These are phyloP conservation scores for Ecdyonurus torrentis DNA, from an alignment of 2,888 invertebrate genomes.

Conservation along the genomic window DNA sequence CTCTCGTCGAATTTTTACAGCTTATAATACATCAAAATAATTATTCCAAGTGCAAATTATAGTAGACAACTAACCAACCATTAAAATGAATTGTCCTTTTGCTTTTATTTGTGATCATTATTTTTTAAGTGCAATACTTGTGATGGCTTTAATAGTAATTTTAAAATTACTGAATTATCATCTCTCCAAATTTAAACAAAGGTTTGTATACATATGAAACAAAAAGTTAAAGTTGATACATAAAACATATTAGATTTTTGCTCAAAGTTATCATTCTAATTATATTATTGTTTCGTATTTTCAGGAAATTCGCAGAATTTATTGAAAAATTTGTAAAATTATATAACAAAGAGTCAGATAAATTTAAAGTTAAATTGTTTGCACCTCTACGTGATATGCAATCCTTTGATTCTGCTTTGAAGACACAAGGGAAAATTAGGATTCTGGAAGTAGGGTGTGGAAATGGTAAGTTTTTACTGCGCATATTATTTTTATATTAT, in stretches of 20 bases:
- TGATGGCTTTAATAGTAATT: no score
- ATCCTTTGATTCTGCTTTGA: constrained; percentile 3
- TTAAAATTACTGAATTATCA: no score
- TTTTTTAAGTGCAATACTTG: no score
- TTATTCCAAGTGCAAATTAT: no score
- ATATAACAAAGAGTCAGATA: background rate
- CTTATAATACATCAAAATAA: no score
- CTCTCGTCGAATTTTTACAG: no score
- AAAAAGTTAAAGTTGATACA: background rate
- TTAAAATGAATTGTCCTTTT: no score
- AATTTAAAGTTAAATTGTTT: constrained; percentile 1
- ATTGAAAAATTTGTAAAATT: background rate
- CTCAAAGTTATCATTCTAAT: background rate
- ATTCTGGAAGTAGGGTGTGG: constrained; percentile 7
- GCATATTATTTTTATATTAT: no score
- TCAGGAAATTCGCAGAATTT: constrained; percentile 3
- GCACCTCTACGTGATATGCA: background rate
- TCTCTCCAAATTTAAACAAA: background rate
- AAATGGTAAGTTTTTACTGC: constrained; percentile 3
- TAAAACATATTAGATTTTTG: background rate
- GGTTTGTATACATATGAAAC: background rate
- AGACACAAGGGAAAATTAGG: constrained; percentile 2
- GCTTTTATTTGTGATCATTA: no score
- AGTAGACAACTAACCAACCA: no score
- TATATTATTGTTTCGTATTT: background rate